Percentiles rank a stretch among this genome's conserved stretches.
Conservation (phyloP, 2,113 vertebrate species). For the Cinclus mexicanus region DNA sequence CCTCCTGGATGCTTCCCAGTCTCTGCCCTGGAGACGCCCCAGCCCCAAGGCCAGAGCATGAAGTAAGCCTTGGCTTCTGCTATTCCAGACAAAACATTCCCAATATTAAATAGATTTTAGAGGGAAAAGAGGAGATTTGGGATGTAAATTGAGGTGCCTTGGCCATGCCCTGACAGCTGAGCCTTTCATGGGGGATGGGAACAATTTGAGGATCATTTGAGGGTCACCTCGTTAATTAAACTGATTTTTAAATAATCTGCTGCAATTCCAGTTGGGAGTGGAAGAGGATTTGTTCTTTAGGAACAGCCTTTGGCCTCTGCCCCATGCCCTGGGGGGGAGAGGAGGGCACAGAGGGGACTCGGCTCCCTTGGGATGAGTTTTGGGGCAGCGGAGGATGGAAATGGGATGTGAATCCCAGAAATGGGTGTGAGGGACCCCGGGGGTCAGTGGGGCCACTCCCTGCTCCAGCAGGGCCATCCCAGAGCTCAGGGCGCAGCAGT, state of each 20-base stretch:
- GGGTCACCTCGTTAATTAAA: neutral
- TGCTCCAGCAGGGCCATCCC: neutral
- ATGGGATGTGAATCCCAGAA: neutral
- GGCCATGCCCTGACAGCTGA: neutral
- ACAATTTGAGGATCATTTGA: neutral
- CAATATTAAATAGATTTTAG: neutral
- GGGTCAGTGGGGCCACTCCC: neutral
- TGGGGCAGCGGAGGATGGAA: neutral
- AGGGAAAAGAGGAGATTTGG: neutral
- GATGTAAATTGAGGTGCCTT: neutral
- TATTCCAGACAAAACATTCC: neutral
- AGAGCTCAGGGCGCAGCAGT: neutral
- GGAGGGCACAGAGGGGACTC: neutral
- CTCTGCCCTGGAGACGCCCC: neutral
- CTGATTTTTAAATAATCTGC: neutral
- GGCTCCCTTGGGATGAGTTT: neutral
- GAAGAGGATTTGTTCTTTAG: neutral
- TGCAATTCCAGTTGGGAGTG: neutral
- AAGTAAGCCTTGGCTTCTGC: neutral
- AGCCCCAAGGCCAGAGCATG: slow-evolving; percentile 4
- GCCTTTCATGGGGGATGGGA: neutral
- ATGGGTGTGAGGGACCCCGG: neutral
- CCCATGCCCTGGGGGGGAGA: neutral
- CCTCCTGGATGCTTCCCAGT: neutral
- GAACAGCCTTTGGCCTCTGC: neutral